Evolutionary conservation across 1,140 invertebrate species (phyloP), one percentile per base, ranked within the genome.

Genomic region (Ditylenchus dipsaci): DNA sequence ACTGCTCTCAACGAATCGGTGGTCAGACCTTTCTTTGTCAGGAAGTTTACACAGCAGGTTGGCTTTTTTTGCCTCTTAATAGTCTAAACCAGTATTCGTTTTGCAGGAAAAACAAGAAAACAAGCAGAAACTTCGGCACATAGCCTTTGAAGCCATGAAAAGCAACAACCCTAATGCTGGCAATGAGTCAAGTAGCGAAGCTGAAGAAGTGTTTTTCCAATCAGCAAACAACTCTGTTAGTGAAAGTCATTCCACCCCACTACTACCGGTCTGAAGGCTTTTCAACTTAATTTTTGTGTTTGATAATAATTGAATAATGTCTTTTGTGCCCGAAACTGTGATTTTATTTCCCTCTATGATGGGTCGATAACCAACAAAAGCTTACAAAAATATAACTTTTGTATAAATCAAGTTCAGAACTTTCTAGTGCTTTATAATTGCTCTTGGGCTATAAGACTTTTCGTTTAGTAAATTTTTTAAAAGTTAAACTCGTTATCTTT

Each of bases 41-140:
- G 74, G 38, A 76, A 73, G 38, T 76, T 76, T 63, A 76, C 74
- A 27, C 65, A 61, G 29, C 70, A 73, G 72, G 72, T 74, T 47
- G 23, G 49, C n/a, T 53, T 3, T n/a, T 69, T 8, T 26, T 38
- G 33, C 3, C 3, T 38, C 33, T 11, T 11, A 21, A 17, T 53
- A 7, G n/a, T 26, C 15, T 3, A 7, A 53, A 8, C 15, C n/a
- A 53, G 1, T 5, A 15, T 5, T 15, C 23, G 13, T 29, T 60
- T 67, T 72, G 17, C 29, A 74, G 73, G 72, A 74, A 26, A 75
- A 65, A 56, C 21, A 72, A 23, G 72, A 74, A 62, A 74, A 74
- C 53, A 74, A 75, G 29, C 43, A 76, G 47, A 76, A 74, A 26
- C 61, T 74, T 13, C 64, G 72, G 11, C 71, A 74, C 59, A 76